Evolutionary conservation across 1,140 invertebrate genomes (phyloP), one percentile per base, ranked within the genome.

Genomic region (Leptonema lineaticorne): DNA sequence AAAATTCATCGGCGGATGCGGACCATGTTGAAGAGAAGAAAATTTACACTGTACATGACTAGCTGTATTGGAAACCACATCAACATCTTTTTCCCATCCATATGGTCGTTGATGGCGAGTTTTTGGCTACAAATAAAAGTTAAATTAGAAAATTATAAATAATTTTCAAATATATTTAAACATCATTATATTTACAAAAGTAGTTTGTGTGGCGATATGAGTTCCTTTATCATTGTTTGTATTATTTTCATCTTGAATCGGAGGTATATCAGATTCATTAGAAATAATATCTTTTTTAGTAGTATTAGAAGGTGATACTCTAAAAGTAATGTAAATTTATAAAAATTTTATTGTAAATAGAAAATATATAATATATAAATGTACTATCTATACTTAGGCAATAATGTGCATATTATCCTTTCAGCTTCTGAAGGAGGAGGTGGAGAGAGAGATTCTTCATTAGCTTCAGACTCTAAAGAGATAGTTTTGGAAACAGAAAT

Each of bases 401-500:
- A 78, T 60, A 90, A 80, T 50, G 87, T 89, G 27, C 88, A 88
- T 70, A 91, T 90, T 67, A 90, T 88, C 62, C 88, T 81, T 75
- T 90, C 83, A 9, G 89, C 89, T 77, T 90, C 89, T 76, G 90
- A 89, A 5, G 89, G 88, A 14, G 89, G 88, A 37, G 89, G 88
- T 56, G 89, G 89, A 65, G 85, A 86, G 74, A 69, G n/a, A n/a
- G 66, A 29, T 45, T 87, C 85, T 2, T 65, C 69, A 28, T 30
- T 68, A 7, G 63, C 66, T 45, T 67, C 66, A 4, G 37, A 70
- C 11, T 66, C 69, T 50, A 72, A 57, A 29, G 72, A 46, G 41
- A 71, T 65, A 50, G 71, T 67, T 69, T 67, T 48, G 57, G 70
- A 60, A 28, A 68, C 65, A 24, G 64, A 69, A 27, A 66, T 63